Conservation (phyloP, 1,140 invertebrate genomes). For the Drosophila sp. region DNA sequence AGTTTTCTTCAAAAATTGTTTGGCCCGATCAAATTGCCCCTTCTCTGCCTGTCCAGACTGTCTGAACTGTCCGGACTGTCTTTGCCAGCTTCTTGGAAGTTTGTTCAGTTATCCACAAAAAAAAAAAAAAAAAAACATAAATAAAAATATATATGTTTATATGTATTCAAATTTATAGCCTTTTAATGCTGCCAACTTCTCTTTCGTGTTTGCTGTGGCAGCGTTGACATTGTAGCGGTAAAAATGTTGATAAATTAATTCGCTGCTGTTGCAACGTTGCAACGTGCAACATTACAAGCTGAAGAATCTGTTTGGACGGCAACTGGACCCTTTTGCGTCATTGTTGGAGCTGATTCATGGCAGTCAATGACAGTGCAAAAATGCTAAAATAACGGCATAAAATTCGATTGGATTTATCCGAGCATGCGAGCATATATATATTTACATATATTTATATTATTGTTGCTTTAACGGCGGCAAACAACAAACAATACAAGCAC, state of each 20-base stretch:
- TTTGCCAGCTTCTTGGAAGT: conserved; percentile 64
- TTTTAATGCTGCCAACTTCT: conserved; percentile 67
- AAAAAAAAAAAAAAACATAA: conserved; percentile 1
- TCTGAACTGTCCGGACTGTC: conserved; percentile 4
- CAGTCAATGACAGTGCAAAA: conserved; percentile 35
- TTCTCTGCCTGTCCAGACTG: conserved; percentile 13
- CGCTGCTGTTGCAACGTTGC: conserved; percentile 54
- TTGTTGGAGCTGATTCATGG: conserved; percentile 33
- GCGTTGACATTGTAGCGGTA: conserved; percentile 75
- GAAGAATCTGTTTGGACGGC: conserved; percentile 6
- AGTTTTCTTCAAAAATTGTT: conserved; percentile 54
- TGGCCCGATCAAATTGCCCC: conserved; percentile 58
- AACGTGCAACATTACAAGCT: conserved; percentile 12
- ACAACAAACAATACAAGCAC: conserved; percentile 23
- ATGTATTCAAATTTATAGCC: conserved; percentile 66
- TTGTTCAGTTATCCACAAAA: conserved; percentile 32
- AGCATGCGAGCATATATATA: neutral
- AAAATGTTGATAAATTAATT: conserved; percentile 75
- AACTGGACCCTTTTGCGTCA: conserved; percentile 14
- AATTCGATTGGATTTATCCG: conserved; percentile 25
- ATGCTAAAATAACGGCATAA: conserved; percentile 26
- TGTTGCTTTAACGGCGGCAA: neutral
- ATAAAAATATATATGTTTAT: conserved; percentile 2
- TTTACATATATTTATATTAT: conserved; percentile 24
- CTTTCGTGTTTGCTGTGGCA: conserved; percentile 28